phyloP scores from a whole-genome alignment of 1,140 invertebrate species.

The Pararge aegeria region DNA sequence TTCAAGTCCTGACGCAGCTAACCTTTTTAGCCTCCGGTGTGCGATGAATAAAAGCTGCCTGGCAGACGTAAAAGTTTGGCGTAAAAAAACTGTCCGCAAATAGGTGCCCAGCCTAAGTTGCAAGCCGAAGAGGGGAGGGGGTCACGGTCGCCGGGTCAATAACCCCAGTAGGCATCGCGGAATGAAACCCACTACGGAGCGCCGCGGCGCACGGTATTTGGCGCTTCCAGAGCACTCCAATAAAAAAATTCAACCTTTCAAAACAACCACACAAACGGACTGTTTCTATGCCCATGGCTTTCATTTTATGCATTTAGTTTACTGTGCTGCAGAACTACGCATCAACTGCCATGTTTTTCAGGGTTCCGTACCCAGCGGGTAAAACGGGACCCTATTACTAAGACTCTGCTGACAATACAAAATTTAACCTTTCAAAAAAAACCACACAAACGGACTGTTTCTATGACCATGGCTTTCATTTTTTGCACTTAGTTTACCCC shows the following conservation, averaged over 20 bases:
- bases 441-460: slow-evolving; percentile 21
- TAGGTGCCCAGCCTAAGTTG: slow-evolving; percentile 8
- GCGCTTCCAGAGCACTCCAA: slow-evolving; percentile 24
- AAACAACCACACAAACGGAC: slow-evolving; percentile 23
- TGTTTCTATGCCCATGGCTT: slow-evolving; percentile 8
- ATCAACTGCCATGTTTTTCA: background rate
- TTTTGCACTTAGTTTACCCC: background rate
- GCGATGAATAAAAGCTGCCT: too few relatives aligned
- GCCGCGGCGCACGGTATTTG: background rate
- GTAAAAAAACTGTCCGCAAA: background rate
- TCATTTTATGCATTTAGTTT: slow-evolving; percentile 1
- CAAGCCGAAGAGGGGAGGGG: slow-evolving; percentile 34
- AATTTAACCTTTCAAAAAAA: slow-evolving; percentile 25
- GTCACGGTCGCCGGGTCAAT: slow-evolving; percentile 69
- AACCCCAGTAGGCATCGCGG: slow-evolving; percentile 33
- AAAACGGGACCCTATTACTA: too few relatives aligned
- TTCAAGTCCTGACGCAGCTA: too few relatives aligned
- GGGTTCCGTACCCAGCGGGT: too few relatives aligned
- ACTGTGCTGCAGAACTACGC: background rate
- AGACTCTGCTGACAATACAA: too few relatives aligned
- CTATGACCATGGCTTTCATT: background rate
- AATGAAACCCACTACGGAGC: slow-evolving; percentile 1
- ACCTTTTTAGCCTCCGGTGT: too few relatives aligned
- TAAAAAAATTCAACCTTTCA: slow-evolving; percentile 28
- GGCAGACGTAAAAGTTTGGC: background rate